Evolutionary conservation across 2,113 vertebrate species (phyloP).

Genomic region (Aix galericulata): DNA sequence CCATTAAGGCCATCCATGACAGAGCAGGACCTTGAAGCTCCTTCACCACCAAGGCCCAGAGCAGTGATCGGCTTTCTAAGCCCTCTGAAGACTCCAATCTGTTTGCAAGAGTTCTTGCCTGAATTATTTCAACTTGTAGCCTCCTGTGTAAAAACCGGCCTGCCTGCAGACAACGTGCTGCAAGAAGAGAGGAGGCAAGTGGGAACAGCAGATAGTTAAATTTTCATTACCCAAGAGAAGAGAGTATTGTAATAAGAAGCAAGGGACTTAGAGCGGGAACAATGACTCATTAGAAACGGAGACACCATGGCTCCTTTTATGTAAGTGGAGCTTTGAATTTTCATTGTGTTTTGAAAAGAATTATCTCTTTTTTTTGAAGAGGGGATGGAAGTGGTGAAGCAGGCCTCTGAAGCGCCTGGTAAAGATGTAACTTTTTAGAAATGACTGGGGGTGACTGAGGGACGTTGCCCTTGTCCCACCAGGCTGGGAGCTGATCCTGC

Average conservation of each 20-base stretch:
- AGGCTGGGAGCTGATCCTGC: neutral
- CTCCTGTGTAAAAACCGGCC: constrained; percentile 10
- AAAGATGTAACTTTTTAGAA: neutral
- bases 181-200: neutral
- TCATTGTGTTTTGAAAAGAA: constrained; percentile 60
- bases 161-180: neutral
- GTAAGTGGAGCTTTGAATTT: constrained; percentile 43
- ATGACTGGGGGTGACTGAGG: constrained; percentile 11
- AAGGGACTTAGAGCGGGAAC: constrained; percentile 38
- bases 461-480: neutral
- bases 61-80: rapidly evolving
- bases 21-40: neutral
- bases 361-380: constrained; percentile 12
- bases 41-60: rapidly evolving
- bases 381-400: neutral
- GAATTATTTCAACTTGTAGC: constrained; percentile 38
- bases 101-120: constrained; percentile 22
- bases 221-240: constrained; percentile 67
- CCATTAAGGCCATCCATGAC: neutral
- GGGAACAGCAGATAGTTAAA: constrained; percentile 49
- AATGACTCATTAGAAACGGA: constrained; percentile 68
- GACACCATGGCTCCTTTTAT: constrained; percentile 41
- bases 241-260: constrained; percentile 16
- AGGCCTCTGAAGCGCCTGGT: neutral
- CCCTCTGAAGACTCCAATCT: neutral